A percentile compares a stretch with the other conserved stretches of the same genome.
Conservation (phyloP, 2,797 vertebrate species). For the Enteromius unitaeniatus region DNA sequence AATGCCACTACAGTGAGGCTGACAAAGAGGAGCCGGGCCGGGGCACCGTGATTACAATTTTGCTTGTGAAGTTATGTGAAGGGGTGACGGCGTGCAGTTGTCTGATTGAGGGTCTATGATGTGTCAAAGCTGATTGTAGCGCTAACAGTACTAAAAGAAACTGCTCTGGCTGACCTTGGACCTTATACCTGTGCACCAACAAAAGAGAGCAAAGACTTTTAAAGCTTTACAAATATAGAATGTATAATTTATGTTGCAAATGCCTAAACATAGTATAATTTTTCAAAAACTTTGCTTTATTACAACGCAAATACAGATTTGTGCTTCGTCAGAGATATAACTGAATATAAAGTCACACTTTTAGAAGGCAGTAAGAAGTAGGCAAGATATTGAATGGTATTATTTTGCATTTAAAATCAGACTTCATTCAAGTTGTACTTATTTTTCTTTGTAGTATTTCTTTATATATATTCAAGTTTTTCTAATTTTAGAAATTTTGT, state of each 20-base stretch:
- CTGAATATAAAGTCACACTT: neutral
- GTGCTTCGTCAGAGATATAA: neutral
- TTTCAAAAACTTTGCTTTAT: neutral
- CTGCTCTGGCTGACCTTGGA: neutral
- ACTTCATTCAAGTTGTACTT: neutral
- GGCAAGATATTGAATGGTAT: neutral
- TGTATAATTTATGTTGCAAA: neutral
- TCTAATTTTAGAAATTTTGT: neutral
- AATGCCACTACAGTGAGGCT: constrained; percentile 76
- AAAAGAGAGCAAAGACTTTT: neutral
- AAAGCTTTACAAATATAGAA: neutral
- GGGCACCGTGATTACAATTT: constrained; percentile 71
- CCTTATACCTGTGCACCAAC: neutral
- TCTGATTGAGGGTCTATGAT: constrained; percentile 62
- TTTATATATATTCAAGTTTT: neutral
- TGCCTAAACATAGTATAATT: neutral
- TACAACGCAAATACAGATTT: neutral
- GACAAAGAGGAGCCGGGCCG: constrained; percentile 74
- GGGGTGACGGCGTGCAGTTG: constrained; percentile 60
- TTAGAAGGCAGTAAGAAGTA: neutral
- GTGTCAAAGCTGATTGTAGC: constrained; percentile 49
- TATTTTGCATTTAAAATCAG: neutral
- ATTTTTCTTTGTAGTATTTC: neutral
- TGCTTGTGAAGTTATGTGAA: constrained; percentile 66
- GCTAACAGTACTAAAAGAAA: constrained; percentile 60